Percentiles rank a stretch among this genome's conserved stretches.
These are phyloP conservation scores for Siniperca undulata DNA, from an alignment of 2,797 vertebrate genomes.

Conservation along the genomic window DNA sequence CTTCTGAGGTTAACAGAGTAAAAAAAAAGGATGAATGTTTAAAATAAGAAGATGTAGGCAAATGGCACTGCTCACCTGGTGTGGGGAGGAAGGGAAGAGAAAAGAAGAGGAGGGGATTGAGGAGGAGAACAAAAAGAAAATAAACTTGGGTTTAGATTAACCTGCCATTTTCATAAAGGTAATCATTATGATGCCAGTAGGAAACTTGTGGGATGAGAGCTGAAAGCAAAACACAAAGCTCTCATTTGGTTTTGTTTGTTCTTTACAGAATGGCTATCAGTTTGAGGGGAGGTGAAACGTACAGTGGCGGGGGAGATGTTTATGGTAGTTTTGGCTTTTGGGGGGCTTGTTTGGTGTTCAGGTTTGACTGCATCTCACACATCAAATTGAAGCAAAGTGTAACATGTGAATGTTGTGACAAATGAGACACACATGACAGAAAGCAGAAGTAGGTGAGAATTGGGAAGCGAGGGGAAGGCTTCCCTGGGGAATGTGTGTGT, in stretches of 20 bases:
- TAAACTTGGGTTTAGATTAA: conserved; percentile 82
- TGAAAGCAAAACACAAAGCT: conserved; percentile 89
- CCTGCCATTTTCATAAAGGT: conserved; percentile 85
- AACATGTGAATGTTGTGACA: conserved; percentile 87
- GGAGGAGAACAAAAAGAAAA: conserved; percentile 48
- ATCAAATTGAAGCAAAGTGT: conserved; percentile 88
- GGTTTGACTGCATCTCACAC: conserved; percentile 85
- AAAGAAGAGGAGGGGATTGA: conserved; percentile 61
- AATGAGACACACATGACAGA: conserved; percentile 81
- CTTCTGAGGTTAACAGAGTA: conserved; percentile 69
- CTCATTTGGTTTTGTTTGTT: conserved; percentile 90
- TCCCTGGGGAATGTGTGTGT: conserved; percentile 73
- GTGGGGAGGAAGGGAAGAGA: conserved; percentile 66
- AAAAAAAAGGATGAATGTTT: conserved; percentile 73
- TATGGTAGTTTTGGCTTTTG: conserved; percentile 42
- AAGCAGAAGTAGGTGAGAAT: conserved; percentile 85
- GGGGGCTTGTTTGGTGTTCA: conserved; percentile 54
- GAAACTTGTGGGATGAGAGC: conserved; percentile 87
- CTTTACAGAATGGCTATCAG: conserved; percentile 74
- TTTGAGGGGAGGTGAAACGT: conserved; percentile 53
- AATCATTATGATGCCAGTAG: conserved; percentile 91
- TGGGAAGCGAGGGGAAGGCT: conserved; percentile 78
- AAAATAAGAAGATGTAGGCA: conserved; percentile 71
- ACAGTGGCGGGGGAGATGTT: conserved; percentile 64
- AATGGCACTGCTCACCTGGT: conserved; percentile 85